Percentiles rank a stretch among this genome's conserved stretches.
Conservation (phyloP, 2,113 vertebrate genomes). For the Urocitellus parryii region DNA sequence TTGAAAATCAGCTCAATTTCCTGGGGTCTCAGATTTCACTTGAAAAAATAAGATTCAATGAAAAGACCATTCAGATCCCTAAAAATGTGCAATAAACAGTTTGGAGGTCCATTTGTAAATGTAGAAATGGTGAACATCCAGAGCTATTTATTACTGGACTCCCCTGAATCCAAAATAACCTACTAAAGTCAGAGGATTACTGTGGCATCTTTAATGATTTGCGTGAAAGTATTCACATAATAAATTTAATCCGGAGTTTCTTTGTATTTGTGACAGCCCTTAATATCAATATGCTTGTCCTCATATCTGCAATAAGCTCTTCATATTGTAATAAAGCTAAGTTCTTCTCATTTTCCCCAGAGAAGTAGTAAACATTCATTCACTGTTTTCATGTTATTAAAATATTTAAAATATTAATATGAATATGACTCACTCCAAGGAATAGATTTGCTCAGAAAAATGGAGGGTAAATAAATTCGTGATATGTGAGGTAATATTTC, state of each 20-base stretch:
- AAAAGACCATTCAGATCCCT: neutral
- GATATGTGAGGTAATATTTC: neutral
- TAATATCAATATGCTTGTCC: neutral
- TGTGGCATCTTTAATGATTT: neutral
- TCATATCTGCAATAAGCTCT: neutral
- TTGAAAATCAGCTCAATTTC: neutral
- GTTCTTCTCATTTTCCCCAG: neutral
- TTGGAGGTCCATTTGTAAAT: slow-evolving; percentile 21
- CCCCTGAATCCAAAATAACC: neutral
- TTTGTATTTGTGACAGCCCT: neutral
- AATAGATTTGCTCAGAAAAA: slow-evolving; percentile 9
- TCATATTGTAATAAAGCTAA: neutral
- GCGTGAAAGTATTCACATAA: neutral
- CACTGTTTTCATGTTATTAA: slow-evolving; percentile 30
- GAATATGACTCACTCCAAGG: neutral
- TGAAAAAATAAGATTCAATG: neutral
- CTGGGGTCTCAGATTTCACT: neutral
- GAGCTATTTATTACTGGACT: neutral
- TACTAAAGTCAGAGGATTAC: neutral
- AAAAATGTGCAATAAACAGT: neutral
- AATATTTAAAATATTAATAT: slow-evolving; percentile 43
- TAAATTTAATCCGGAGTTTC: neutral
- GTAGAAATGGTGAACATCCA: neutral
- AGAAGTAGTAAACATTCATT: slow-evolving; percentile 6
- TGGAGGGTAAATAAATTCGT: slow-evolving; percentile 12